Conservation (phyloP, 2,113 vertebrate genomes). For the Copsychus sechellarum region DNA sequence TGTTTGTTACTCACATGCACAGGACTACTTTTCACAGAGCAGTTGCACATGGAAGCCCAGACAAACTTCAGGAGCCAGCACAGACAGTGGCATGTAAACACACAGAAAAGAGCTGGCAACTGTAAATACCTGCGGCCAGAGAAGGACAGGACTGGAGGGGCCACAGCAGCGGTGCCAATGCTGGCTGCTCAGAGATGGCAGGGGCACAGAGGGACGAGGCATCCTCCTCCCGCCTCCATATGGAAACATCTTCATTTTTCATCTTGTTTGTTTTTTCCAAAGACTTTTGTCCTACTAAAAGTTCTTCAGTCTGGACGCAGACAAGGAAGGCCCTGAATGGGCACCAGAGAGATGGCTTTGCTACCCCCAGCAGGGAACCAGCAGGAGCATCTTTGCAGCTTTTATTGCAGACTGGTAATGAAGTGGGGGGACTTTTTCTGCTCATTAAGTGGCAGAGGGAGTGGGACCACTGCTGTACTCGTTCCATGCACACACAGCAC, state of each 20-base stretch:
- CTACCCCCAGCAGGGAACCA: accelerated
- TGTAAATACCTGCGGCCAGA: not conserved
- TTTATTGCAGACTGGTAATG: not conserved
- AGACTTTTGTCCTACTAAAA: not conserved
- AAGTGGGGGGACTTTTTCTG: not conserved
- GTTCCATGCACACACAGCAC: accelerated
- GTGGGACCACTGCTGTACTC: not conserved
- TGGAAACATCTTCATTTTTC: not conserved
- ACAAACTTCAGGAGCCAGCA: not conserved
- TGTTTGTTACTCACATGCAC: not conserved
- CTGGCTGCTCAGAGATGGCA: not conserved
- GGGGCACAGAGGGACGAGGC: not conserved
- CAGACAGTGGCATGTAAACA: not conserved
- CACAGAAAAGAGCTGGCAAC: not conserved
- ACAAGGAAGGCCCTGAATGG: accelerated
- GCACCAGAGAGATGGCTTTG: not conserved
- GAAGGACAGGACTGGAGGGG: not conserved
- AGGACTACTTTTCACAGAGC: not conserved
- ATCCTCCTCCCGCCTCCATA: not conserved
- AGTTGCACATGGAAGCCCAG: not conserved
- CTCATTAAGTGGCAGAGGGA: not conserved
- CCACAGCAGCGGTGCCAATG: not conserved
- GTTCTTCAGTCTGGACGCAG: not conserved
- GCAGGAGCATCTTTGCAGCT: not conserved
- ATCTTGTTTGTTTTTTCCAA: not conserved